Evolutionary conservation across 2,888 invertebrate genomes (phyloP), one percentile per base, ranked within the genome.

Genomic region (Keiferia lycopersicella): DNA sequence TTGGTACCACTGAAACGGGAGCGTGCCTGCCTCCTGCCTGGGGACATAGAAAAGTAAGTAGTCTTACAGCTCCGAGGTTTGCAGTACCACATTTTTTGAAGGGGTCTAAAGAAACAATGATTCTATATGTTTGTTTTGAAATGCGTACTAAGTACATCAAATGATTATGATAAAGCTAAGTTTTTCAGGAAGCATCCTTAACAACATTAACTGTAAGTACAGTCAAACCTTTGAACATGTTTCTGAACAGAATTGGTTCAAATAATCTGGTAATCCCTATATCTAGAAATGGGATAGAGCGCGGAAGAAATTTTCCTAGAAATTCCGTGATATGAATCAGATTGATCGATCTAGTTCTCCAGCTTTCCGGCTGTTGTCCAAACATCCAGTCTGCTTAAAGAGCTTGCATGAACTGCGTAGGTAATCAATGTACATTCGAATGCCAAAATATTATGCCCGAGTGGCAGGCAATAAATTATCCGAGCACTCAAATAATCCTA

Each of bases 341-440:
- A 56, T 14, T 30, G 30, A 56, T 56, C 26, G 56, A 7, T 56
- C 56, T 16, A 56, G 34, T 34, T 58, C 20, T 30, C 7, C 38
- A 38, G 58, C 10, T 58, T 58, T 58, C 58, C 58, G 56, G 56
- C 34, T 58, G 39, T 20, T 14, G 16, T 20, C 8, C 60, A 45
- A 26, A 45, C 26, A 60, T 60, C 60, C 58, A 38, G 20, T 0
- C 39, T 30, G 50, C 61, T 61, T 61, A 61, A 58, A 61, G 50
- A 61, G 61, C 61, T 61, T 61, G 53, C 20, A 39, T 39, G 20
- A 62, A 62, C 62, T 41, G 30, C 39, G 63, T 26, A 6, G 26
- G 26, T 61, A 65, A 65, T 65, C 63, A 63, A 57, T 45, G 51
- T 34, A 34, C 51, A 48, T 57, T 65, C 45, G 63, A 61, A 65